Percentiles rank a stretch among this genome's conserved stretches.
phyloP scores from a whole-genome alignment of 64 coral and sea anemone genomes.

The Porites australiensis region DNA sequence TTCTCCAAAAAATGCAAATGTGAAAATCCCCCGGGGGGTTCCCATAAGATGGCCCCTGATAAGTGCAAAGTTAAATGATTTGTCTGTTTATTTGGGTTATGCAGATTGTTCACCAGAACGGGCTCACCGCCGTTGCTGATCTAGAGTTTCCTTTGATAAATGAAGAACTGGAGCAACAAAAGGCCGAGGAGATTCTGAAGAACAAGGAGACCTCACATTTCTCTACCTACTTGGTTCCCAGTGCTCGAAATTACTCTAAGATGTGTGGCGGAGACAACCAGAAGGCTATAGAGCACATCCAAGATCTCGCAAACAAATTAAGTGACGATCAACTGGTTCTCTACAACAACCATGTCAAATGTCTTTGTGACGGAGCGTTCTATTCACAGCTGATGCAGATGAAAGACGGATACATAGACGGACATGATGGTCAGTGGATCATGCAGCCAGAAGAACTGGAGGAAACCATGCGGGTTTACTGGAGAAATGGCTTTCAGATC shows the following conservation, averaged over 20 bases:
- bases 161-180: background rate
- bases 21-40: too few relatives aligned
- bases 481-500: constrained; percentile 28
- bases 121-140: constrained; percentile 22
- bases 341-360: constrained; percentile 20
- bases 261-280: background rate
- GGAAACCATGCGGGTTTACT: constrained; percentile 16
- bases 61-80: too few relatives aligned
- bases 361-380: constrained; percentile 8
- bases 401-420: constrained; percentile 23
- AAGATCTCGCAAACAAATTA: background rate
- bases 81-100: background rate
- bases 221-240: constrained; percentile 16
- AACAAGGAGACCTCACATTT: background rate
- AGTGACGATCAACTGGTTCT: constrained; percentile 18
- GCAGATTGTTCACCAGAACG: background rate
- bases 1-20: too few relatives aligned
- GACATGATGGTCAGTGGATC: constrained; percentile 27
- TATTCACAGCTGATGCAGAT: constrained; percentile 29
- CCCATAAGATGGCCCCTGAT: too few relatives aligned
- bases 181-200: background rate
- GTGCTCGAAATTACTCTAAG: constrained; percentile 5
- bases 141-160: constrained; percentile 35
- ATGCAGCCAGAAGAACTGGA: background rate
- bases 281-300: background rate